phyloP scores from a whole-genome alignment of 2,113 vertebrate species.

The Glaucomys volans region DNA sequence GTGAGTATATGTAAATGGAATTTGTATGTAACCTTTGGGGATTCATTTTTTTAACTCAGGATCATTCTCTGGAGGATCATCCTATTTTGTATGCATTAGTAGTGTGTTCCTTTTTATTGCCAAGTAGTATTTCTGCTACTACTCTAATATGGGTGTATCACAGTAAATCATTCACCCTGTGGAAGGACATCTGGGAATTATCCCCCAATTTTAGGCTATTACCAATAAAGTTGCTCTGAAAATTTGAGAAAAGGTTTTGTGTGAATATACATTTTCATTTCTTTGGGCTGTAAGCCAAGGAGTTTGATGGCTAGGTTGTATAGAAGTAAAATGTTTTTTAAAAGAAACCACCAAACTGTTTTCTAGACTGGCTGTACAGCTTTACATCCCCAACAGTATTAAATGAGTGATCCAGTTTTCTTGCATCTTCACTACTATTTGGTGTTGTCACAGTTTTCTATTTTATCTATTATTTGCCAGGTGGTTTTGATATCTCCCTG shows the following conservation, averaged over 20 bases:
- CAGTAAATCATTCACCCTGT: background rate
- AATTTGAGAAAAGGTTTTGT: background rate
- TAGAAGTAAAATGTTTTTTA: background rate
- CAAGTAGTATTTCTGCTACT: background rate
- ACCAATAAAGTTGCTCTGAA: background rate
- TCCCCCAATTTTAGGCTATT: background rate
- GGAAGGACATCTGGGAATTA: background rate
- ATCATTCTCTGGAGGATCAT: background rate
- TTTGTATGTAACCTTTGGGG: background rate
- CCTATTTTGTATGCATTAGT: background rate
- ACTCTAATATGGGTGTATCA: background rate
- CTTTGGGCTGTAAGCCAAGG: background rate
- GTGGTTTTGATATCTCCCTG: background rate
- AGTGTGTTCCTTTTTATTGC: background rate
- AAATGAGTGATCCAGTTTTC: background rate
- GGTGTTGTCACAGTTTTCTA: background rate
- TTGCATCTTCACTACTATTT: background rate
- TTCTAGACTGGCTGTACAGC: background rate
- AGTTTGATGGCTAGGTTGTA: background rate
- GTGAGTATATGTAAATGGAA: constrained; percentile 28
- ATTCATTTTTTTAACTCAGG: background rate
- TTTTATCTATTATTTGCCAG: background rate
- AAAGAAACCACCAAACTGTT: background rate
- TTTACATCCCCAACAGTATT: background rate
- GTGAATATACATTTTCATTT: background rate